A percentile compares a stretch with the other conserved stretches of the same genome.
phyloP scores from a whole-genome alignment of 2,888 invertebrate species.

The Dascillus cervinus region DNA sequence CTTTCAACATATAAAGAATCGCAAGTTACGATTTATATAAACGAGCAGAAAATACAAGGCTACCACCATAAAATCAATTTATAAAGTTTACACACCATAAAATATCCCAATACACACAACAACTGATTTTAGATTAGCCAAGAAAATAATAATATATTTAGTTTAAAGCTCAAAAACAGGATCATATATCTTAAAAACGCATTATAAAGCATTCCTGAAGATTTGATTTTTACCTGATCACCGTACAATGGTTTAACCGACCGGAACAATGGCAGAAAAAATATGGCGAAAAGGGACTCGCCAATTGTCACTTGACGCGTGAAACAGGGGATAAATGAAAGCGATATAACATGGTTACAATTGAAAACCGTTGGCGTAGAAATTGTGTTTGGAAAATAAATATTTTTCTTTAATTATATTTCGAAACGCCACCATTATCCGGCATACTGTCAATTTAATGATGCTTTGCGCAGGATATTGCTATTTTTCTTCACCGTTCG shows the following conservation, averaged over 20 bases:
- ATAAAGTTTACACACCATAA: constrained; percentile 30
- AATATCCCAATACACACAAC: constrained; percentile 23
- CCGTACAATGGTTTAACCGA: constrained; percentile 16
- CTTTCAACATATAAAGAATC: constrained; percentile 22
- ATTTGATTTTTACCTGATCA: constrained; percentile 22
- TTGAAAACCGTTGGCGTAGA: constrained; percentile 25
- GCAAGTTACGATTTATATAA: constrained; percentile 6
- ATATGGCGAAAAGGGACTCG: constrained; percentile 26
- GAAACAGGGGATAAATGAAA: constrained; percentile 24
- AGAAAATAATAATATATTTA: no score
- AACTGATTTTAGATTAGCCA: constrained; percentile 21
- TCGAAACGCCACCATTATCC: constrained; percentile 9
- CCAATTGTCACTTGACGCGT: constrained; percentile 29
- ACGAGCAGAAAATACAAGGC: constrained; percentile 9
- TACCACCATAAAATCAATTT: constrained; percentile 25
- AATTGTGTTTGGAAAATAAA: constrained; percentile 33
- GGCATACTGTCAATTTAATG: constrained; percentile 12
- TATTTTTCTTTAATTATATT: constrained; percentile 36
- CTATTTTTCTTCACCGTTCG: no score
- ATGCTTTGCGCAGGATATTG: constrained; percentile 7
- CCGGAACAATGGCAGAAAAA: constrained; percentile 12
- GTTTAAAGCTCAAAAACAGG: constrained; percentile 18
- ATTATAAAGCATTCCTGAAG: constrained; percentile 14
- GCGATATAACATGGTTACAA: constrained; percentile 17
- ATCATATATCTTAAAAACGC: constrained; percentile 24